Percentiles rank a stretch among this genome's conserved stretches.
These are phyloP conservation scores for Stratiomys singularior DNA, from an alignment of 2,888 invertebrate genomes.

Conservation along the genomic window DNA sequence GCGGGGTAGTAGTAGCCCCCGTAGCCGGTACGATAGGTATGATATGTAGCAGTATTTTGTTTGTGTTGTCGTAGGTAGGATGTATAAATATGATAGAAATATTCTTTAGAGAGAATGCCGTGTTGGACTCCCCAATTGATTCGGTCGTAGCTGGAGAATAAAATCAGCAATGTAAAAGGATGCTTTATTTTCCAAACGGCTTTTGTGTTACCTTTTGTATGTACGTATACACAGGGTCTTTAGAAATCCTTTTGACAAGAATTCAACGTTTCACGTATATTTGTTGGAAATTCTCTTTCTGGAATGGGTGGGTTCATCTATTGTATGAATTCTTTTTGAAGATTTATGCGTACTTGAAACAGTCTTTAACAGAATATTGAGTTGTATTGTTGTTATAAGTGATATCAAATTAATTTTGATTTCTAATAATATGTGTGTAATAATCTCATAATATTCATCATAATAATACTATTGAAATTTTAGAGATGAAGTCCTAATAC, in stretches of 20 bases:
- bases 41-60: conserved; percentile 19
- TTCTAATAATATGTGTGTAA: too few species aligned
- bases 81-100: conserved; percentile 26
- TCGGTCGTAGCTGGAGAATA: conserved; percentile 36
- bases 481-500: too few species aligned
- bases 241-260: conserved; percentile 29
- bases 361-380: too few species aligned
- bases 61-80: conserved; percentile 21
- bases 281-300: conserved; percentile 4
- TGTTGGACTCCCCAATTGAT: conserved; percentile 22
- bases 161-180: conserved; percentile 40
- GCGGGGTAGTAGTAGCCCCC: background rate
- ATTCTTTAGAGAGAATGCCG: conserved; percentile 27
- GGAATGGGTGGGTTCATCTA: conserved; percentile 22
- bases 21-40: background rate
- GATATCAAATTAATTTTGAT: too few species aligned
- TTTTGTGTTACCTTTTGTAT: conserved; percentile 10
- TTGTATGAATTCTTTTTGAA: conserved; percentile 23
- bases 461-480: too few species aligned
- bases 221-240: background rate
- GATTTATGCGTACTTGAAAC: background rate
- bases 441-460: too few species aligned
- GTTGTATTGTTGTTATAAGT: too few species aligned
- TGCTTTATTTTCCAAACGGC: conserved; percentile 44
- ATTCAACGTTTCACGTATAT: background rate